phyloP scores from a whole-genome alignment of 1,140 invertebrate species.

The Gryon sp. region DNA sequence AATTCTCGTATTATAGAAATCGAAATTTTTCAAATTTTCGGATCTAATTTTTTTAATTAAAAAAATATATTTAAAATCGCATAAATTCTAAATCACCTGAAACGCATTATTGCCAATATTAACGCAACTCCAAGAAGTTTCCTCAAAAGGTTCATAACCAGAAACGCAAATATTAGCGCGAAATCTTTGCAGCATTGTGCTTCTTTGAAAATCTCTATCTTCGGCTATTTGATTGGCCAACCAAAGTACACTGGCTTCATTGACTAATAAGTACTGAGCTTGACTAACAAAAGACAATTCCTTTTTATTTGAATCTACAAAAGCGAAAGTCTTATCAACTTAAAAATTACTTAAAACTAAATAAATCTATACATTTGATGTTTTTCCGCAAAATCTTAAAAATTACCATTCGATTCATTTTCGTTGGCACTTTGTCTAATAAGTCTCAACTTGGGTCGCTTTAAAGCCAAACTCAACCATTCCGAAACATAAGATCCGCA shows the following conservation, averaged over 20 bases:
- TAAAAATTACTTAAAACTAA: too few relatives aligned
- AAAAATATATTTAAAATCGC: background rate
- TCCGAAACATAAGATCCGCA: conserved; percentile 88
- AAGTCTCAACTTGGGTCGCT: conserved; percentile 84
- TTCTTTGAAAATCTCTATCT: conserved; percentile 77
- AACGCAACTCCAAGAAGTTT: conserved; percentile 86
- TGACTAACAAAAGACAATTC: conserved; percentile 90
- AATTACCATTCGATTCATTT: conserved; percentile 52
- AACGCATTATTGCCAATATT: conserved; percentile 85
- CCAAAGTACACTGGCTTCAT: conserved; percentile 86
- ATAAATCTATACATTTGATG: too few relatives aligned
- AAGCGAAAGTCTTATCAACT: too few relatives aligned
- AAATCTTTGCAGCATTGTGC: conserved; percentile 83
- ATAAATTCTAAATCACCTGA: conserved; percentile 78
- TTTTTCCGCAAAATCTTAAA: background rate
- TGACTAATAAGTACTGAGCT: conserved; percentile 92
- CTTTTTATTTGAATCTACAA: conserved; percentile 70
- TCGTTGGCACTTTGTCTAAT: conserved; percentile 81
- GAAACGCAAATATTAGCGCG: conserved; percentile 85
- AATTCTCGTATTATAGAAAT: background rate
- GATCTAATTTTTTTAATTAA: conserved; percentile 7
- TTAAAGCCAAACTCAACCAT: conserved; percentile 87
- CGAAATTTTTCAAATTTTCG: too few relatives aligned
- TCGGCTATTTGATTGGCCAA: conserved; percentile 82
- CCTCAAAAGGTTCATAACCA: conserved; percentile 84